A percentile compares a stretch with the other conserved stretches of the same genome.
These are phyloP conservation scores for Metopolophium dirhodum DNA, from an alignment of 1,140 invertebrate genomes.

Conservation along the genomic window DNA sequence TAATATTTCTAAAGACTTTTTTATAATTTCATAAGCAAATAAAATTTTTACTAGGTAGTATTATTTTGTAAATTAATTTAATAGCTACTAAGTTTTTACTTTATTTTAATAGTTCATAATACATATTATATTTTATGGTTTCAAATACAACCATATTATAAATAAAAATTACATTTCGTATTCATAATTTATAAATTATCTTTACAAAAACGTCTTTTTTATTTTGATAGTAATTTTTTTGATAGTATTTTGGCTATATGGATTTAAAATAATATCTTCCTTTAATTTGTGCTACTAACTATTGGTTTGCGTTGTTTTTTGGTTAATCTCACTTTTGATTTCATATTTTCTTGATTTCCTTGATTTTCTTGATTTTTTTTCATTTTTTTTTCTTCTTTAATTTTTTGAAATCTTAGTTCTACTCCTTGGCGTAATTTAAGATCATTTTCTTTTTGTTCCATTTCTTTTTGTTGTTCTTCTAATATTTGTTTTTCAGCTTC, in stretches of 20 bases:
- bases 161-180: too few relatives aligned
- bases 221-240: not conserved
- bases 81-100: not conserved
- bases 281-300: not conserved
- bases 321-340: fast-evolving
- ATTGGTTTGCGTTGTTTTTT: not conserved
- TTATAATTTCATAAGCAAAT: not conserved
- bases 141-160: too few relatives aligned
- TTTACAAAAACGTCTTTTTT: not conserved
- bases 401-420: not conserved
- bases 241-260: not conserved
- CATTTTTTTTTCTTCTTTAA: not conserved
- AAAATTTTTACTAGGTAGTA: too few relatives aligned
- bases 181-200: not conserved
- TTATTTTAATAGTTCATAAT: not conserved
- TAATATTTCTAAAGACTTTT: not conserved
- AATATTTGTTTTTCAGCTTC: not conserved
- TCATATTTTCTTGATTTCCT: not conserved
- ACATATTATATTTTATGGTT: too few relatives aligned
- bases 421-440: not conserved
- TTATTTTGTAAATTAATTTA: not conserved
- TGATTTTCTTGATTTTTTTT: not conserved
- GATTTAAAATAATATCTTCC: not conserved
- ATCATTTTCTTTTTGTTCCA: not conserved
- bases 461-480: not conserved